Base-by-base conservation (phyloP, 1,140 invertebrate species). In the Bombyx mandarina region DNA sequence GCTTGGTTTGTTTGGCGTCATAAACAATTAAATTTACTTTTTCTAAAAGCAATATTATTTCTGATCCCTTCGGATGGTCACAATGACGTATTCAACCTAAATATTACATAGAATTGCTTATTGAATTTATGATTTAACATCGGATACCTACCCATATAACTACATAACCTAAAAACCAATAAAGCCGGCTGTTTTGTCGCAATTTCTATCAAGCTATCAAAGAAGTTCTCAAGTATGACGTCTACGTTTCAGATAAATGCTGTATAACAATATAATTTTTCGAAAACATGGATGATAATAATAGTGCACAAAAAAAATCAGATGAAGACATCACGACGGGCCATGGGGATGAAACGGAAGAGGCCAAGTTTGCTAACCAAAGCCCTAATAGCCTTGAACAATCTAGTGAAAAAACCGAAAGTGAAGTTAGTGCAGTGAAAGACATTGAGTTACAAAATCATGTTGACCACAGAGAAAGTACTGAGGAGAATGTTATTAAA, bases 251-350 rank as follows among this genome's bases (percentile, higher is more conserved):
- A 35, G 26, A 35, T 35, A 35, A 35, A 35, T 35, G 26, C 26
- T 35, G 26, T 35, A 35, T 35, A 35, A 35, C 26, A 35, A 35
- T 35, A 35, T 35, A 35, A 5, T 35, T 35, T 35, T 35, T 35
- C 26, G 26, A 57, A 76, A 79, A 53, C 61, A 86, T 86, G 83
- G 81, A 86, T 68, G 79, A 83, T 57, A 78, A 77, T 48, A 79
- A 79, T 51, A 66, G 61, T 60, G 55, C 73, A 35, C 53, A 66
- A 46, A 78, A 81, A 44, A 74, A 66, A 52, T 55, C 67, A 44
- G 64, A 57, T 35, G 66, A 73, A 46, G 60, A 46, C n/a, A 62
- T 65, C n/a, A 63, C 51, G 50, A 54, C 65, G 26, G 59, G 45
- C 35, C 56, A 62, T 58, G 67, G 61, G 45, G 69, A 65, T 12